Conservation (phyloP, 2,113 vertebrate species). For the Corythoichthys haematopterus region DNA sequence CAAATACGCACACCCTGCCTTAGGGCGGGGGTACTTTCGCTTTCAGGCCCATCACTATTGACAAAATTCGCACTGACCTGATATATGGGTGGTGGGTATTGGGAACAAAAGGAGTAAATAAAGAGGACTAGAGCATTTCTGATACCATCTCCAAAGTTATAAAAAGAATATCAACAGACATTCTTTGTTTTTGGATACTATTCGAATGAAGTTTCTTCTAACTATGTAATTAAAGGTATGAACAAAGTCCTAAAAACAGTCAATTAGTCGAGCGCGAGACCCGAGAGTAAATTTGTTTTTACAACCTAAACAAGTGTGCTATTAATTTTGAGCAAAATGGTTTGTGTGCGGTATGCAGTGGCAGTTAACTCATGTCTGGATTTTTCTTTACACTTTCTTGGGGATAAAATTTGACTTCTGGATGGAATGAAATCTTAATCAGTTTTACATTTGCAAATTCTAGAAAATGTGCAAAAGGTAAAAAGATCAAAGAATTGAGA, state of each 20-base stretch:
- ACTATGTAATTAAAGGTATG: neutral
- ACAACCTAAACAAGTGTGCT: constrained; percentile 4
- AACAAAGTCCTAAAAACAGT: constrained; percentile 4
- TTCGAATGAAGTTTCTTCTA: neutral
- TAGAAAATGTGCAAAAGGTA: constrained; percentile 55
- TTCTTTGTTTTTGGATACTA: constrained; percentile 12
- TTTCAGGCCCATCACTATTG: constrained; percentile 1
- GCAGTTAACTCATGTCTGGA: constrained; percentile 49
- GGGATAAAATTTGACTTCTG: constrained; percentile 14
- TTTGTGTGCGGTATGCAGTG: constrained; percentile 37
- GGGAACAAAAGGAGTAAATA: constrained; percentile 19
- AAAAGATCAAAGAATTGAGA: constrained; percentile 30
- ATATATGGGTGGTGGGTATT: neutral
- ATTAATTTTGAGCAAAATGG: constrained; percentile 5
- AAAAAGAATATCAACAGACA: constrained; percentile 24
- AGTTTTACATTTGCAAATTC: constrained; percentile 20
- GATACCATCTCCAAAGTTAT: constrained; percentile 12
- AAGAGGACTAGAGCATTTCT: constrained; percentile 1
- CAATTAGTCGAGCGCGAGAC: constrained; percentile 7
- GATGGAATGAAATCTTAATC: constrained; percentile 22
- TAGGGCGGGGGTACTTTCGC: neutral
- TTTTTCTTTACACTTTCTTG: constrained; percentile 1
- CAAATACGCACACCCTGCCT: constrained; percentile 2
- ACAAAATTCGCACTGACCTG: neutral
- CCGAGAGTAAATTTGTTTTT: constrained; percentile 7